Evolutionary conservation across 2,888 invertebrate species (phyloP).

Genomic region (Griposia aprilina): DNA sequence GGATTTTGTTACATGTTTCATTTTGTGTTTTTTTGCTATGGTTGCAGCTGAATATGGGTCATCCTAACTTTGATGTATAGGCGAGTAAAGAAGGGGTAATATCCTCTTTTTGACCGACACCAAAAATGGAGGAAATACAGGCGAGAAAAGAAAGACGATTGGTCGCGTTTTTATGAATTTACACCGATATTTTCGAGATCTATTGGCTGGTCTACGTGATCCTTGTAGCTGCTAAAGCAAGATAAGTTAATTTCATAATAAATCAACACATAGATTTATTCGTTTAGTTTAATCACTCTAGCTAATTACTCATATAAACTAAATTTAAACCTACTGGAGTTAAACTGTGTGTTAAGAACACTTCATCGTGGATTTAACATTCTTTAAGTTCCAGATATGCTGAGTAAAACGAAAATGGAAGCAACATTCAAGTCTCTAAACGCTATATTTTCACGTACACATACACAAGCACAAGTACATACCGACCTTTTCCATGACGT

Average conservation of each 20-base stretch:
- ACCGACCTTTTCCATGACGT: conserved; percentile 43
- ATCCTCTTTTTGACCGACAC: background rate
- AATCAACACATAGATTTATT: background rate
- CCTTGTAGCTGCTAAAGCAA: background rate
- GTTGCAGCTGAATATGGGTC: background rate
- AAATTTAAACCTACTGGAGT: background rate
- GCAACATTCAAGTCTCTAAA: background rate
- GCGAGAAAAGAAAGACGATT: too few species aligned
- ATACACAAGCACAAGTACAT: conserved; percentile 15
- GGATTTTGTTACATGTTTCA: conserved; percentile 1
- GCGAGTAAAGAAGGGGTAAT: background rate
- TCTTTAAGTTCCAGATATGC: background rate
- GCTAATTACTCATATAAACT: background rate
- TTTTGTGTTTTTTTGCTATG: background rate
- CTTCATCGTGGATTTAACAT: background rate
- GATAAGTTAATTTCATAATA: background rate
- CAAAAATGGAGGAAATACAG: background rate
- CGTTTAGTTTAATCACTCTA: background rate
- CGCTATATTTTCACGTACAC: conserved; percentile 12
- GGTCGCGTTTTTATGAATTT: background rate
- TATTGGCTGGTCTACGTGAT: background rate
- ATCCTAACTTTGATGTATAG: background rate
- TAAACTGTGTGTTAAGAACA: background rate
- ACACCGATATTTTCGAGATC: background rate
- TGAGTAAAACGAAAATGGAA: conserved; percentile 24